Percentiles rank a stretch among this genome's conserved stretches.
Evolutionary conservation across 2,797 vertebrate genomes (phyloP).

Genomic region (Sebastes wilsoni): DNA sequence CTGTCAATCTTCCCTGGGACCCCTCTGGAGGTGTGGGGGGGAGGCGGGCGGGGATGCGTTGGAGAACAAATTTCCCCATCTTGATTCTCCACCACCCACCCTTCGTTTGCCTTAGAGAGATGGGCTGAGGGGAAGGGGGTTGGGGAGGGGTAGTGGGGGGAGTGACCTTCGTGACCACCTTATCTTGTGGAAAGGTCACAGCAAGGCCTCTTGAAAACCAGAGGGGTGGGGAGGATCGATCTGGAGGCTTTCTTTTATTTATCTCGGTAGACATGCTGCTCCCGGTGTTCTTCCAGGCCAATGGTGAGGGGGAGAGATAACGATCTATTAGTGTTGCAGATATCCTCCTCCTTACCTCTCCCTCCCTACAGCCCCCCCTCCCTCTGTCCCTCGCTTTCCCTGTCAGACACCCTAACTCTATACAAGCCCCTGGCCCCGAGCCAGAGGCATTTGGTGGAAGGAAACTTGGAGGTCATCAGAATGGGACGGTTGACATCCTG

Average conservation of each 20-base stretch:
- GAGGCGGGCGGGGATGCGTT: conserved; percentile 18
- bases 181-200: conserved; percentile 85
- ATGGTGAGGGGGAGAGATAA: conserved; percentile 82
- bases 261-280: conserved; percentile 85
- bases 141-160: not conserved
- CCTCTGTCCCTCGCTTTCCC: conserved; percentile 62
- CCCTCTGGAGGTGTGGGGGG: conserved; percentile 37
- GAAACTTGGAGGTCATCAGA: conserved; percentile 77
- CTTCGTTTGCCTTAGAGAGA: conserved; percentile 50
- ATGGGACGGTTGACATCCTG: conserved; percentile 54
- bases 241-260: conserved; percentile 83
- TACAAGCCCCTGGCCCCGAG: conserved; percentile 57
- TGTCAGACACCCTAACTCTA: conserved; percentile 66
- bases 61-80: conserved; percentile 57
- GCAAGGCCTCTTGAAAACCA: conserved; percentile 79
- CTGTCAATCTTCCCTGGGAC: conserved; percentile 71
- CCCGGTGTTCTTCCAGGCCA: conserved; percentile 82
- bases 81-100: conserved; percentile 63
- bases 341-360: conserved; percentile 76
- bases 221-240: conserved; percentile 80
- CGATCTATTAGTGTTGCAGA: conserved; percentile 87
- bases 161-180: conserved; percentile 82
- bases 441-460: conserved; percentile 67
- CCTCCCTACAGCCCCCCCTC: conserved; percentile 49
- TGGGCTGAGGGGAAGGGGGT: conserved; percentile 3